phyloP scores from a whole-genome alignment of 2,888 invertebrate genomes.

The Agrochola lota region DNA sequence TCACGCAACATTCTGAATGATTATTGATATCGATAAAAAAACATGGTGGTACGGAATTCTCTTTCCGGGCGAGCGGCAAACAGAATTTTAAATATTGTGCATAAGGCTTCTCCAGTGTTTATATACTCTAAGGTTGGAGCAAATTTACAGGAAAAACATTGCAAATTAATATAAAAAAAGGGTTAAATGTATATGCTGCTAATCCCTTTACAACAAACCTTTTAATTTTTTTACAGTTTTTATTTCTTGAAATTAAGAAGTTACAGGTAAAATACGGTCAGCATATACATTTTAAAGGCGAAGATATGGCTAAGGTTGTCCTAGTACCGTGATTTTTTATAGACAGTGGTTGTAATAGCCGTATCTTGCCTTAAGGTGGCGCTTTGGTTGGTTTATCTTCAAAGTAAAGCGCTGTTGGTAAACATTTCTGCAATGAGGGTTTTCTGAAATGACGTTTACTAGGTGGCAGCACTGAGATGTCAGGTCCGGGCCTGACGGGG shows the following conservation, averaged over 20 bases:
- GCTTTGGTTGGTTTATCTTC: constrained; percentile 37
- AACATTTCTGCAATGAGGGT: no score
- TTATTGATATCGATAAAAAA: no score
- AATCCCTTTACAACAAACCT: not conserved
- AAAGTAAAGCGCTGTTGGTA: no score
- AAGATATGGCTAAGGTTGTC: constrained; percentile 24
- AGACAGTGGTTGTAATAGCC: constrained; percentile 9
- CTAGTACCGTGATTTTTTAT: not conserved
- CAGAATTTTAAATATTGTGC: no score
- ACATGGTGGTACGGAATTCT: no score
- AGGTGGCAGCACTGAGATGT: no score
- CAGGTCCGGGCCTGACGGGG: no score
- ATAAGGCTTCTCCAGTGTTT: no score
- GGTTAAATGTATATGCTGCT: constrained; percentile 26
- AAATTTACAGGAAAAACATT: constrained; percentile 15
- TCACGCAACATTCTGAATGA: no score
- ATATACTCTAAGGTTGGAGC: not conserved
- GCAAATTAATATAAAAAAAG: constrained; percentile 48
- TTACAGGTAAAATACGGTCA: not conserved
- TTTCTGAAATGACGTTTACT: no score
- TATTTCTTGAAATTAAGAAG: not conserved
- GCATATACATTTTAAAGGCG: constrained; percentile 32
- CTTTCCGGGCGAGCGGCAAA: no score
- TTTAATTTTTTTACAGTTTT: no score
- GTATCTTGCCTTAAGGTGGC: constrained; percentile 10